Base-by-base conservation (phyloP, 1,140 invertebrate genomes). In the Trachymyrmex septentrionalis region DNA sequence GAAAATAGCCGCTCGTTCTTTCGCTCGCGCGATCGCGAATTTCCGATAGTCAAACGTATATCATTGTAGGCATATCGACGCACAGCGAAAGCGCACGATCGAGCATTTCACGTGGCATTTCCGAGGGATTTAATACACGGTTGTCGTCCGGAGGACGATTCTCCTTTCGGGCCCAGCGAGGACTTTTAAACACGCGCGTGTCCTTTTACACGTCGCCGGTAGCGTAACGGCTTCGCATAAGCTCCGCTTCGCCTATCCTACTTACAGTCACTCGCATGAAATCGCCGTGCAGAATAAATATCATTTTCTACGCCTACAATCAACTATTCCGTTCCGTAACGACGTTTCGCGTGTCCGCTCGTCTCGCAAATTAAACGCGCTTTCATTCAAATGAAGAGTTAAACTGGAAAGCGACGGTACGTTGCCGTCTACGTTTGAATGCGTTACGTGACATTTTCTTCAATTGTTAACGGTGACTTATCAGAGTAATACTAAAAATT, bases 31-130 rank as follows among this genome's bases (percentile, higher is more conserved):
- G 61, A 84, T 87, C 66, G 50, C 72, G 48, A 87, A 71, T 85
- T 66, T 75, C 69, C 5, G 57, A 77, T 48, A 48, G 69, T 75
- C 86, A 61, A 84, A 82, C 61, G 71, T 63, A 90, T 64, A 44
- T 2, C 38, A 44, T 44, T 50, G 48, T 76, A 76, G 63, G 82
- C 87, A 61, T 89, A 75, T 87, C 86, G 86, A 67, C 14, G 87
- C 57, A n/a, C 57, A n/a, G 87, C 85, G 87, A 89, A 89, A 87
- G 87, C 81, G 67, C 73, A 50, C 72, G 59, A 75, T 12, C 76
- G 44, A 16, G 69, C 69, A n/a, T 69, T 69, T 66, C 61, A 27
- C 53, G 80, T 63, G 82, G 71, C n/a, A n/a, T n/a, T n/a, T n/a
- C 24, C 69, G 59, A 34, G 57, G 67, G 76, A 89, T n/a, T n/a